These are phyloP conservation scores for Smittia aterrima DNA, from an alignment of 2,888 invertebrate genomes.

Conservation along the genomic window DNA sequence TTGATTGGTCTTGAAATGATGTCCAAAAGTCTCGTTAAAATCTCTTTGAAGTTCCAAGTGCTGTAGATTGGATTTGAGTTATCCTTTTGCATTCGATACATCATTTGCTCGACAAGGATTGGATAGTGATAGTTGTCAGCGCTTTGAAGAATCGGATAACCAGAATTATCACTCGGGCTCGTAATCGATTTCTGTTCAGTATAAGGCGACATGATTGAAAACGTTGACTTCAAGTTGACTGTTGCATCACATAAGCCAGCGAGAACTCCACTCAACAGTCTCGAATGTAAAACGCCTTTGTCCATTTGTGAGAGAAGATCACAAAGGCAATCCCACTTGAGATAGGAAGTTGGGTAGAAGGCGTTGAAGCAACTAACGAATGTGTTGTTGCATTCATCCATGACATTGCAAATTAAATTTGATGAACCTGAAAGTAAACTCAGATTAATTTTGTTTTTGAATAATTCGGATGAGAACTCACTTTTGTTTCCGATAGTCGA, in stretches of 20 bases:
- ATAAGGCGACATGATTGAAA: slow-evolving; percentile 63
- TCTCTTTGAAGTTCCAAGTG: slow-evolving; percentile 66
- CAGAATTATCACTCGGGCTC: slow-evolving; percentile 69
- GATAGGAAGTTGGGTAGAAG: slow-evolving; percentile 88
- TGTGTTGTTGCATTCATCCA: slow-evolving; percentile 87
- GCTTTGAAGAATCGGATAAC: slow-evolving; percentile 64
- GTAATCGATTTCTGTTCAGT: slow-evolving; percentile 55
- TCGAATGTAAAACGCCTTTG: slow-evolving; percentile 55
- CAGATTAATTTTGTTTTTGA: slow-evolving; percentile 12
- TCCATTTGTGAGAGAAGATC: slow-evolving; percentile 71
- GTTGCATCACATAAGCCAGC: slow-evolving; percentile 80
- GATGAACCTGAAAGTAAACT: slow-evolving; percentile 50
- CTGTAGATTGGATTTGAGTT: slow-evolving; percentile 52
- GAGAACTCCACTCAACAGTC: slow-evolving; percentile 74
- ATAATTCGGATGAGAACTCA: no score
- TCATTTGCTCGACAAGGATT: slow-evolving; percentile 75
- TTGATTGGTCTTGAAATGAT: slow-evolving; percentile 78
- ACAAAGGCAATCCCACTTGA: slow-evolving; percentile 92
- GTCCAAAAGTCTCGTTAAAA: slow-evolving; percentile 76
- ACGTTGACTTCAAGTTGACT: slow-evolving; percentile 70
- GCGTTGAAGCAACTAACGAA: slow-evolving; percentile 92
- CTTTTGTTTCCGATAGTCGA: slow-evolving; percentile 53
- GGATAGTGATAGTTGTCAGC: slow-evolving; percentile 72
- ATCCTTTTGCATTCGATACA: slow-evolving; percentile 62
- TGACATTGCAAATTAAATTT: slow-evolving; percentile 68